Percentiles rank a stretch among this genome's conserved stretches.
Evolutionary conservation across 2,888 invertebrate genomes (phyloP).

Genomic region (Drosophila pseudotakahashii): DNA sequence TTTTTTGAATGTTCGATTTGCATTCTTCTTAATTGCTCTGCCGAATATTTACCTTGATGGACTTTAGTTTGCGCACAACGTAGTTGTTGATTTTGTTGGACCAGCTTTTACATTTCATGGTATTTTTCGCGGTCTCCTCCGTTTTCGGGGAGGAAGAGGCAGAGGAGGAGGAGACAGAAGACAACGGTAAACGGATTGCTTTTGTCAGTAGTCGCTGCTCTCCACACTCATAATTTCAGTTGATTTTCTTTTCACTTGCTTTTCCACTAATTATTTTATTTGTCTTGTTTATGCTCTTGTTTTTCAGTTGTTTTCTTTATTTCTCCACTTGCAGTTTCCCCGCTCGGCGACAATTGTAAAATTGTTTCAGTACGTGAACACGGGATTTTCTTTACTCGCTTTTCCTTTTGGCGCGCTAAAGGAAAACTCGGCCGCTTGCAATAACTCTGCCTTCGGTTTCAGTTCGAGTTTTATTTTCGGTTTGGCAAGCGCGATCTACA

Average conservation of each 20-base stretch:
- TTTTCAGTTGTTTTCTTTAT: no score
- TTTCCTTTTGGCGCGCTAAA: slow-evolving; percentile 7
- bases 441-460: no score
- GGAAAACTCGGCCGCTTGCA: slow-evolving; percentile 1
- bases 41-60: slow-evolving; percentile 82
- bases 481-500: not conserved
- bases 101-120: slow-evolving; percentile 85
- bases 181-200: slow-evolving; percentile 23
- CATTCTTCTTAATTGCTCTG: no score
- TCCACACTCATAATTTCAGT: slow-evolving; percentile 11
- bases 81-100: slow-evolving; percentile 84
- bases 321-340: slow-evolving; percentile 16
- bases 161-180: slow-evolving; percentile 3
- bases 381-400: not conserved
- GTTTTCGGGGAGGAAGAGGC: slow-evolving; percentile 20
- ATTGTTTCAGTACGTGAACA: not conserved
- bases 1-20: no score
- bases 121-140: slow-evolving; percentile 71
- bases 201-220: slow-evolving; percentile 8
- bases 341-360: slow-evolving; percentile 8
- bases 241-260: not conserved
- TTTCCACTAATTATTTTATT: slow-evolving; percentile 2
- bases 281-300: not conserved
- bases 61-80: slow-evolving; percentile 83
- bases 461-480: no score